phyloP scores from a whole-genome alignment of 2,797 vertebrate species.

The Clamator glandarius region DNA sequence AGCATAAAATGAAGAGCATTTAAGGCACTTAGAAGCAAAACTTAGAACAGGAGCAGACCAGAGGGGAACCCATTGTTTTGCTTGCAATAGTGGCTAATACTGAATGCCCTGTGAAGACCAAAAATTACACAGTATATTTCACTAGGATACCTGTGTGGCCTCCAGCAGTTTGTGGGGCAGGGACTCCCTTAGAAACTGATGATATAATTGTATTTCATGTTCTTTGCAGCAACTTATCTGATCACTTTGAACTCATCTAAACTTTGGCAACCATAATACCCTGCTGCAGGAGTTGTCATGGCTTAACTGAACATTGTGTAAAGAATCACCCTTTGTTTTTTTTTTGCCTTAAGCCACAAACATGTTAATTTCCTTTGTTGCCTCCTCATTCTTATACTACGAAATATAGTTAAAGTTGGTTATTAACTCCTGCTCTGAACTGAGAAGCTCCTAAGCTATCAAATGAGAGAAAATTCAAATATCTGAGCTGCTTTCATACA shows the following conservation, averaged over 20 bases:
- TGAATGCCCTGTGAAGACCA: not conserved
- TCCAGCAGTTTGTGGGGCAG: not conserved
- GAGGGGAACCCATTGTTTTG: not conserved
- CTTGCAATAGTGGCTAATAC: fast-evolving
- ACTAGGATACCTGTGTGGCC: not conserved
- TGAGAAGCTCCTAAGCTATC: not conserved
- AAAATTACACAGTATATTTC: not conserved
- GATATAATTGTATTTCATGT: not conserved
- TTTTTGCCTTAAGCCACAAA: not conserved
- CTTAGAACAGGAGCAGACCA: not conserved
- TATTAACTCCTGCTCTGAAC: not conserved
- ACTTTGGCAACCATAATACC: not conserved
- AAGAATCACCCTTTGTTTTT: not conserved
- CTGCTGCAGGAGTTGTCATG: not conserved
- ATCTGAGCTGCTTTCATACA: not conserved
- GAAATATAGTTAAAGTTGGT: not conserved
- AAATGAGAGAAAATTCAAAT: not conserved
- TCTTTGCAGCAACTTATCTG: not conserved
- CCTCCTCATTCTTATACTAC: not conserved
- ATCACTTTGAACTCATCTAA: not conserved
- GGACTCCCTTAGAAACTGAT: not conserved
- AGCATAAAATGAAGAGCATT: not conserved
- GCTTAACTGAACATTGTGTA: not conserved
- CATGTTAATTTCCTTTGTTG: not conserved
- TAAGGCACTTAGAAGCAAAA: not conserved